These are phyloP conservation scores for Ceriagrion tenellum DNA, from an alignment of 2,888 invertebrate genomes.

Conservation along the genomic window DNA sequence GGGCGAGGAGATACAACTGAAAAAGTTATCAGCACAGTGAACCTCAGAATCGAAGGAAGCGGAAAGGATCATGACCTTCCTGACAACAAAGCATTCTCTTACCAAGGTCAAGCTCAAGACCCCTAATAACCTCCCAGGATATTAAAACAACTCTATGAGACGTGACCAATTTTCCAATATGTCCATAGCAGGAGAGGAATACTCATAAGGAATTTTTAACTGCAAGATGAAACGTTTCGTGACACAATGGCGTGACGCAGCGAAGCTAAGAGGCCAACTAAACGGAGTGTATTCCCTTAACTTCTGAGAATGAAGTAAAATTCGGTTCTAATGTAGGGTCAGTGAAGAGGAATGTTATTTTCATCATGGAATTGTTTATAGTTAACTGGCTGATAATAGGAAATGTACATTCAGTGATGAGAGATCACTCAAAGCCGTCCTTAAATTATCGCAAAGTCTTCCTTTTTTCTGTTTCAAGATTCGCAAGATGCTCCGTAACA, in stretches of 20 bases:
- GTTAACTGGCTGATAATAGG: no score
- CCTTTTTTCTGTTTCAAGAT: no score
- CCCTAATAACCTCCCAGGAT: neutral
- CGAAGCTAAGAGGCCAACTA: neutral
- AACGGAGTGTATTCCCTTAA: neutral
- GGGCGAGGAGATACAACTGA: neutral
- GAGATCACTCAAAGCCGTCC: no score
- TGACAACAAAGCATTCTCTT: neutral
- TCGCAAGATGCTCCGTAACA: no score
- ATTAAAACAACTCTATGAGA: neutral
- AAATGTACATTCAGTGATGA: no score
- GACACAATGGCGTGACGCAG: rapidly evolving
- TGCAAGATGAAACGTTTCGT: neutral
- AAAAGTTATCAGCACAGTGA: neutral
- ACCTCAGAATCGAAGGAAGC: neutral
- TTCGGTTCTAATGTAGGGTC: no score
- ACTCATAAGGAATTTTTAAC: neutral
- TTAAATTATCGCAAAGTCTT: no score
- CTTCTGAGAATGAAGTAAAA: no score
- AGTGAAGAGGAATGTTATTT: no score
- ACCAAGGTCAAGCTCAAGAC: neutral
- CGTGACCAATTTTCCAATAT: neutral
- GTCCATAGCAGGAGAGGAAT: neutral
- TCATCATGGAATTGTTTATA: no score
- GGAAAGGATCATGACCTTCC: neutral